Evolutionary conservation across 2,797 vertebrate species (phyloP), one percentile per base, ranked within the genome.

Genomic region (Harpagifer antarcticus): DNA sequence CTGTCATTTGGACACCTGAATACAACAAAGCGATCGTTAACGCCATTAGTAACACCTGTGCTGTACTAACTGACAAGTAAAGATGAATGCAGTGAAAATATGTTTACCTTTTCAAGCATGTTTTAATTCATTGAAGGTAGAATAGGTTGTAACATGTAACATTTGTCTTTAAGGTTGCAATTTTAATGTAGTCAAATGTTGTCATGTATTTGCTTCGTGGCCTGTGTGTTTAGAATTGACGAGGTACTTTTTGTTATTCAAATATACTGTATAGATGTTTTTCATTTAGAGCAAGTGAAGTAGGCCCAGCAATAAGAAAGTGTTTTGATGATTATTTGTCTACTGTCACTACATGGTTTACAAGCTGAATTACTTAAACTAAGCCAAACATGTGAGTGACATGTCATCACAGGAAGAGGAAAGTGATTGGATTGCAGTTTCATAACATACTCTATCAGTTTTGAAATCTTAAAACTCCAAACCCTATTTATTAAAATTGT

Each of bases 321-420:
- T 7, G 33, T 37, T 37, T 6, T 37, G 1, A 6, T 37, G 33
- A 37, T 37, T 37, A 37, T 37, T 6, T 37, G 33, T 37, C 33
- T 37, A 37, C 33, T 37, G 43, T 12, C 19, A 65, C 43, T 45
- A 6, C 6, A 53, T 37, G 16, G 9, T 43, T 72, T 65, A 40
- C 27, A 61, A 76, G 47, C 23, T 56, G 14, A 9, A 47, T 62
- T 52, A 47, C 13, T 15, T 19, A 3, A 15, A 23, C 57, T 44
- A 19, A 54, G 12, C 5, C 27, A 43, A n/a, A 69, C 49, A 40
- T 59, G 45, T 66, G 52, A 54, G 45, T 66, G 52, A 54, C 27
- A 59, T 56, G 40, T 56, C 17, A 73, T 65, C 43, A 59, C 43
- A 59, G 11, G 40, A 54, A 42, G 42, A 58, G 20, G 4, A 69